Conservation (phyloP, 2,113 vertebrate species). For the Catagonus wagneri region DNA sequence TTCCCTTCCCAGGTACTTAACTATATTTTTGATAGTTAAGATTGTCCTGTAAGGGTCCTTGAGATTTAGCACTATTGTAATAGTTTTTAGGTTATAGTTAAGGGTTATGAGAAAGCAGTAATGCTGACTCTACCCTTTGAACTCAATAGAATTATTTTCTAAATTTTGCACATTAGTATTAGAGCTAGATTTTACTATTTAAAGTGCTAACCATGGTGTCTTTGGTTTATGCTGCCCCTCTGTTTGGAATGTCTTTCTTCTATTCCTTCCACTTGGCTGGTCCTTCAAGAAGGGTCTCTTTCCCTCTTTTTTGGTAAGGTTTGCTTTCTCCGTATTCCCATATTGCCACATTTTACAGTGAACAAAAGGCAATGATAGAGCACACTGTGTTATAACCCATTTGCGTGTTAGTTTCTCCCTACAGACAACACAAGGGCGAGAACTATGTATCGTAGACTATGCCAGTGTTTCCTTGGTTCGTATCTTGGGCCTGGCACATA, state of each 20-base stretch:
- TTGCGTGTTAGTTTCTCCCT: neutral
- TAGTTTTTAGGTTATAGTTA: constrained; percentile 5
- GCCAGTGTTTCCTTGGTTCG: neutral
- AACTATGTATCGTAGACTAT: neutral
- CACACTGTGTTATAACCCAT: neutral
- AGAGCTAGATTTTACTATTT: neutral
- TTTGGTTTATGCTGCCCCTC: neutral
- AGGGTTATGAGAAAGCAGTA: neutral
- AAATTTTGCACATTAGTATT: neutral
- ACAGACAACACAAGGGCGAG: neutral
- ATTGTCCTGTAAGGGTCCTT: neutral
- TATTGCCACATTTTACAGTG: neutral
- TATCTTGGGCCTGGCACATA: neutral
- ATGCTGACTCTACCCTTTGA: neutral
- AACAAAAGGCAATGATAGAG: neutral
- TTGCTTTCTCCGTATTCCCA: neutral
- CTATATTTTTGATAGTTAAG: neutral
- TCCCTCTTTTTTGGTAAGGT: neutral
- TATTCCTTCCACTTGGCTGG: neutral
- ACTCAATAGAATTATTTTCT: neutral
- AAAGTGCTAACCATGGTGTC: neutral
- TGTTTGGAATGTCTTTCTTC: neutral
- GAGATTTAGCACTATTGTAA: neutral
- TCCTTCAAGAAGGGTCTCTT: neutral
- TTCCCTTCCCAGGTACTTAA: neutral